Evolutionary conservation across 2,888 invertebrate genomes (phyloP).

Genomic region (Agonopterix arenella): DNA sequence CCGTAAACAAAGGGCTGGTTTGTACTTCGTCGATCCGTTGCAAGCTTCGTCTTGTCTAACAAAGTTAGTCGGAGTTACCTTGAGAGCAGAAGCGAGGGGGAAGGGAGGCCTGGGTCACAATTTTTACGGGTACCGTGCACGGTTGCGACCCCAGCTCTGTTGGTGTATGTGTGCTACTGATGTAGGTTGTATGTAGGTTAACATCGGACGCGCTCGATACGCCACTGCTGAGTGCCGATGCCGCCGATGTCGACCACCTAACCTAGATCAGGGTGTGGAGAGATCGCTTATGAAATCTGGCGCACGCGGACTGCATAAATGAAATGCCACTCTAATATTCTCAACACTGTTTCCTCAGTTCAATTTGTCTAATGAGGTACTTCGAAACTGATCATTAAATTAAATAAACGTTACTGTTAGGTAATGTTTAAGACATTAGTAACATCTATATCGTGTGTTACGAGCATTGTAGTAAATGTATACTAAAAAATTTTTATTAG

Average conservation of each 20-base stretch:
- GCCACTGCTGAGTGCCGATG: slow-evolving; percentile 39
- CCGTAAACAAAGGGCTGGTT: too few species aligned
- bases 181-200: slow-evolving; percentile 62
- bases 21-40: too few species aligned
- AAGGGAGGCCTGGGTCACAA: slow-evolving; percentile 49
- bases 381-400: not conserved
- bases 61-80: slow-evolving; percentile 35
- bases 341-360: too few species aligned
- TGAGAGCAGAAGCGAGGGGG: slow-evolving; percentile 34
- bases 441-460: too few species aligned
- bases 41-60: slow-evolving; percentile 32
- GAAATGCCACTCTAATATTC: slow-evolving; percentile 36
- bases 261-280: slow-evolving; percentile 76
- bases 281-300: slow-evolving; percentile 77
- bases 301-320: slow-evolving; percentile 66
- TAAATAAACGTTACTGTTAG: not conserved
- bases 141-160: slow-evolving; percentile 59
- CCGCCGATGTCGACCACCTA: slow-evolving; percentile 70
- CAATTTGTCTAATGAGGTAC: not conserved
- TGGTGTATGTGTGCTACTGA: slow-evolving; percentile 51
- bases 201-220: slow-evolving; percentile 75
- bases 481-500: too few species aligned
- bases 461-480: too few species aligned
- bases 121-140: slow-evolving; percentile 60
- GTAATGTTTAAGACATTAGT: not conserved